Base-by-base conservation (phyloP, 2,797 vertebrate species). In the Syngnathus rostellatus region DNA sequence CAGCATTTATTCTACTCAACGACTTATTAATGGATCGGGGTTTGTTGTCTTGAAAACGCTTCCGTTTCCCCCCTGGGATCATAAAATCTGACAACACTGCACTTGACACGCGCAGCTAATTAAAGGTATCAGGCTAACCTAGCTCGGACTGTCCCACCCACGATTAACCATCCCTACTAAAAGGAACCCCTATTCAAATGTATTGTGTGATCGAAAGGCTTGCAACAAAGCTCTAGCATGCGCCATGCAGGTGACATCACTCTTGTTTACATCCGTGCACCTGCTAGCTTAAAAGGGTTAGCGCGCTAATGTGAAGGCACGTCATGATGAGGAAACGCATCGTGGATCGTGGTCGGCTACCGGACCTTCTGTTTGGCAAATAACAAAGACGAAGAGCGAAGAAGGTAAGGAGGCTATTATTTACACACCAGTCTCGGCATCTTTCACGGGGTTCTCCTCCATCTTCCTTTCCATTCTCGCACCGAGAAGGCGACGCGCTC, bases 341-440 rank as follows among this genome's bases (percentile, higher is more conserved):
- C 54, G 55, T 38, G 19, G 14, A 21, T 19, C 11, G 62, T 6
- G 54, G 66, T 60, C 62, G 54, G 54, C 53, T 25, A 65, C 4
- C 48, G 0, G 31, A 3, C 19, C 39, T 12, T 50, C 51, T 16
- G 8, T 68, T 8, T 58, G 67, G 2, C 14, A 59, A 21, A 11
- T 6, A 48, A 10, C 19, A n/a, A 21, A 6, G 48, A 40, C 46
- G 59, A 62, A 23, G 66, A 70, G 38, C 21, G 23, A 54, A 23
- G 62, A 51, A 67, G 39, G 39, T 41, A 40, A 63, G 43, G 12
- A 65, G 65, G 63, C 71, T 81, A 58, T 8, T 78, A 60, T 85
- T 85, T 91, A 93, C 92, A 89, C 90, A 93, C 92, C 91, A 81
- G 87, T 81, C 60, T 91, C 89, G 82, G 76, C 83, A 81, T 91